phyloP scores from a whole-genome alignment of 2,113 vertebrate species.

The Pithys albifrons region DNA sequence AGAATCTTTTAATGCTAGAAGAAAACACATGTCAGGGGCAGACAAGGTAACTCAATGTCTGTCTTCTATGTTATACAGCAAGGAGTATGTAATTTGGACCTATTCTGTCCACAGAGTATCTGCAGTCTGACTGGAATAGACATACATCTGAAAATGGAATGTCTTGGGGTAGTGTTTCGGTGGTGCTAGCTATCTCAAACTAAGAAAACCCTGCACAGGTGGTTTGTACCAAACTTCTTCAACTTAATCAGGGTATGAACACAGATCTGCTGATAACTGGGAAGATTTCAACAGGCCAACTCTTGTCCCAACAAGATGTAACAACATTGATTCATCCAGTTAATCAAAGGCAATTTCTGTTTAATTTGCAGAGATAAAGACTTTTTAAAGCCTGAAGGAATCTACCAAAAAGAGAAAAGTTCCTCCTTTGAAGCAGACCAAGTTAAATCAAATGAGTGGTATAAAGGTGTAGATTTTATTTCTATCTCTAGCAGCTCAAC shows the following conservation, averaged over 20 bases:
- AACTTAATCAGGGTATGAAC: background rate
- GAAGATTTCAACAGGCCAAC: background rate
- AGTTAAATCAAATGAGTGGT: background rate
- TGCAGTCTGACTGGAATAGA: background rate
- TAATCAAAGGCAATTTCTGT: background rate
- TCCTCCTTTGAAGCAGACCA: background rate
- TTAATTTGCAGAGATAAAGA: background rate
- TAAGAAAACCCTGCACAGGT: background rate
- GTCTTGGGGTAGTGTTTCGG: background rate
- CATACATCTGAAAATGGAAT: background rate
- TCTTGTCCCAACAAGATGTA: background rate
- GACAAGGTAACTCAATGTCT: accelerated
- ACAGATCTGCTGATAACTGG: background rate
- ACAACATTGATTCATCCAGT: background rate
- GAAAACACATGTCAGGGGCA: background rate
- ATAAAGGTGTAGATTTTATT: background rate
- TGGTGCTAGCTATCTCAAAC: background rate
- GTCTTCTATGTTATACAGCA: background rate
- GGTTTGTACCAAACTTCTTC: background rate
- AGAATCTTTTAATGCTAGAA: background rate
- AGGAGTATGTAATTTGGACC: background rate
- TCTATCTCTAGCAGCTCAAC: background rate
- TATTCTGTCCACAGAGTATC: background rate
- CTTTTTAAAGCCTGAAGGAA: background rate
- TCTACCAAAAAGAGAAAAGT: background rate